Conservation (phyloP, 2,888 invertebrate genomes). For the Dioctria rufipes region DNA sequence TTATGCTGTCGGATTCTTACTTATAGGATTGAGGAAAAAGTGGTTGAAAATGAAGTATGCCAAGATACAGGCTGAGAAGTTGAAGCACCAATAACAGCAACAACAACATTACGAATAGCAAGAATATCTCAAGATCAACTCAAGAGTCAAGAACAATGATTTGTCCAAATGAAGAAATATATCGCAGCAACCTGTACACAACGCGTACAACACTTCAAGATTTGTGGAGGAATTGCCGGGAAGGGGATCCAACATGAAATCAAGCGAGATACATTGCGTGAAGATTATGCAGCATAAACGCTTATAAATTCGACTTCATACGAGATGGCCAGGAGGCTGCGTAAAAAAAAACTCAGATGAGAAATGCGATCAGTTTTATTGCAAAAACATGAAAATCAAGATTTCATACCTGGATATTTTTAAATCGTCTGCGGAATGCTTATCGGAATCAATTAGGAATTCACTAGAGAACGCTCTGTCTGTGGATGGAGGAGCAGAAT, state of each 20-base stretch:
- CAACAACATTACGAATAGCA: neutral
- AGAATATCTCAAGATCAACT: conserved; percentile 33
- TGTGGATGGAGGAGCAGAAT: neutral
- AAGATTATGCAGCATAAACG: conserved; percentile 42
- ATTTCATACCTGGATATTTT: conserved; percentile 4
- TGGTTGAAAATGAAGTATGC: conserved; percentile 27
- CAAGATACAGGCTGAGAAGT: neutral
- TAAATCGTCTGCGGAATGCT: conserved; percentile 37
- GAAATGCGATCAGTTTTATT: conserved; percentile 46
- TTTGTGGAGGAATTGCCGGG: neutral
- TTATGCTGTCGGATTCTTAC: conserved; percentile 45
- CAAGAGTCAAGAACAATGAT: conserved; percentile 40
- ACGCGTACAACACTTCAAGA: neutral
- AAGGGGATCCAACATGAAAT: neutral
- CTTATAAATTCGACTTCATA: conserved; percentile 1
- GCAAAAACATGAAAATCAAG: conserved; percentile 47
- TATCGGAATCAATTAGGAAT: conserved; percentile 50
- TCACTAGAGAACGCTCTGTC: conserved; percentile 36
- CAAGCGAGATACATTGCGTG: conserved; percentile 38
- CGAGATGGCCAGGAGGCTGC: neutral
- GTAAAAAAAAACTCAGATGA: conserved; percentile 29
- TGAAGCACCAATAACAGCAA: neutral
- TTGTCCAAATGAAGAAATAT: conserved; percentile 51
- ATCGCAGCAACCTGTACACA: conserved; percentile 26
- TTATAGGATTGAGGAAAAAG: conserved; percentile 28